Base-by-base conservation (phyloP, 1,140 invertebrate species). In the Trichonephila clavipes region DNA sequence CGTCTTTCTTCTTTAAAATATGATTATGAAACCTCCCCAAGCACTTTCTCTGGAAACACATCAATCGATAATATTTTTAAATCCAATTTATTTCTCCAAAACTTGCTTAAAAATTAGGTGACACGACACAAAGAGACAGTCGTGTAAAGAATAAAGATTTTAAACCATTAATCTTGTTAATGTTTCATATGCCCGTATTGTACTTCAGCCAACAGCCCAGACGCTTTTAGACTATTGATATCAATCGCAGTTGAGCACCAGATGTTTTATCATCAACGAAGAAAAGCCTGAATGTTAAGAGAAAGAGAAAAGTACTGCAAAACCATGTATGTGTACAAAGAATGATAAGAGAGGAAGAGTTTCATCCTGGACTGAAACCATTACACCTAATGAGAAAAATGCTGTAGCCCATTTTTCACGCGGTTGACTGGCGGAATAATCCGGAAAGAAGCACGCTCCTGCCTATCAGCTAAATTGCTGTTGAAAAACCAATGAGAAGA, bases 381-480 rank as follows among this genome's bases (percentile, higher is more conserved):
- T 77, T 77, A 77, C 28, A 40, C 16, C 72, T 77, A 77, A 77
- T 77, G 72, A 77, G 72, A 77, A 77, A 77, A 77, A 77, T 77
- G 34, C 28, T 40, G 28, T 8, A 40, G 1, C 24, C 34, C 28
- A 40, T 77, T 77, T 40, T 77, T 77, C 28, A 77, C 34, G 1
- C 72, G 16, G 24, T 34, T 77, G 72, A 40, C 72, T 77, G 28
- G 51, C 28, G 72, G 18, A 77, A 77, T 66, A 77, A 77, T 69
- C 12, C 62, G 18, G 16, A 40, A 77, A 40, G 72, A 77, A 77
- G 66, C 2, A 24, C 28, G 66, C 24, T 69, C 66, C 28, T 69
- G 19, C 19, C 61, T 18, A 62, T 62, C 61, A 62, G 61, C 61
- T 62, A 21, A 62, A 62, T 62, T 62, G 19, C 61, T 62, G 61